Conservation (phyloP, 2,888 invertebrate species). For the Ariolimax columbianus region DNA sequence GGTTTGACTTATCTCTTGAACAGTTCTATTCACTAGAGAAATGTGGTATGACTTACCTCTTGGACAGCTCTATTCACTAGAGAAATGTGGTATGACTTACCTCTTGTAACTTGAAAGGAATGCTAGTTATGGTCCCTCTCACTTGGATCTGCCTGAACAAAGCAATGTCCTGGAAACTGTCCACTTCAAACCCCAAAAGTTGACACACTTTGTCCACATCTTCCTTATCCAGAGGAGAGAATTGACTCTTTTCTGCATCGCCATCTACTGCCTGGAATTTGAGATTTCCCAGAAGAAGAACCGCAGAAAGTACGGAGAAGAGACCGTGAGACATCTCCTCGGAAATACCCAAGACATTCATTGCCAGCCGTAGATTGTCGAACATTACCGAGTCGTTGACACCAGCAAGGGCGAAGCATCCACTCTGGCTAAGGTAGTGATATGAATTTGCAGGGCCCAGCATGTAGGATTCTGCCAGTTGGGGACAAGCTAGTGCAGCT, state of each 20-base stretch:
- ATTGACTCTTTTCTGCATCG: constrained; percentile 71
- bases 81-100: constrained; percentile 57
- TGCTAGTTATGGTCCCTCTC: constrained; percentile 72
- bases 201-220: constrained; percentile 66
- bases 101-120: constrained; percentile 74
- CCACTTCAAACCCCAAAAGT: constrained; percentile 68
- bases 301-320: constrained; percentile 71
- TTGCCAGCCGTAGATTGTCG: constrained; percentile 70
- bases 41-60: constrained; percentile 64
- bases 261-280: constrained; percentile 72
- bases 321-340: constrained; percentile 71
- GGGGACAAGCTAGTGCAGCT: constrained; percentile 81
- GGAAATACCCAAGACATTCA: constrained; percentile 71
- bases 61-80: no score
- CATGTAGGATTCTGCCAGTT: constrained; percentile 66
- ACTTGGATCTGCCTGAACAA: constrained; percentile 73
- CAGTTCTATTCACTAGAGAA: not conserved
- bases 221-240: constrained; percentile 63
- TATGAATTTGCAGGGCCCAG: constrained; percentile 65
- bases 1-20: no score
- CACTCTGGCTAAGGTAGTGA: constrained; percentile 71
- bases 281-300: constrained; percentile 71
- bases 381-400: constrained; percentile 71
- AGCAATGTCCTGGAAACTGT: constrained; percentile 62
- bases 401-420: constrained; percentile 68